Evolutionary conservation across 2,797 vertebrate species (phyloP).

Genomic region (Phalloptychus januarius): DNA sequence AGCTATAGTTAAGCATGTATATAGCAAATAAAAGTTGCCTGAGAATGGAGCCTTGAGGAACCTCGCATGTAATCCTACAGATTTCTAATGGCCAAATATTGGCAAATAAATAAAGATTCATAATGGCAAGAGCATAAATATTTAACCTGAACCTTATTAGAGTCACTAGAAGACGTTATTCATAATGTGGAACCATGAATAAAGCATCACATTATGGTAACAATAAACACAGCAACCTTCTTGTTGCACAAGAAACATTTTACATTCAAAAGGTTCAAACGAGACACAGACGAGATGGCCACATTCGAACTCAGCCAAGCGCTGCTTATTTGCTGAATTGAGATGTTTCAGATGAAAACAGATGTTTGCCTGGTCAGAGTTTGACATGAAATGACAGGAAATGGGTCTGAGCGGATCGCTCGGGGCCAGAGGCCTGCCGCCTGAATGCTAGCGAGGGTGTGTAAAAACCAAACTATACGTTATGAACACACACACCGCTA

Average conservation of each 20-base stretch:
- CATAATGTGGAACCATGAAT: too few relatives aligned
- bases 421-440: background rate
- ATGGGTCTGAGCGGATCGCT: background rate
- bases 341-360: background rate
- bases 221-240: background rate
- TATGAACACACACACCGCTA: background rate
- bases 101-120: background rate
- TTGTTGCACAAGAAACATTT: background rate
- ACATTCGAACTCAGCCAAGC: background rate
- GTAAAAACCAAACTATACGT: background rate
- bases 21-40: background rate
- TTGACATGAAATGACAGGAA: slow-evolving; percentile 10
- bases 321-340: background rate
- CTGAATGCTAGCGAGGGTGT: background rate
- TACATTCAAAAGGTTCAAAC: background rate
- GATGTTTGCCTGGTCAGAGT: slow-evolving; percentile 5
- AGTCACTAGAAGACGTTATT: background rate
- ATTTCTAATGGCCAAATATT: background rate
- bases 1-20: background rate
- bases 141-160: background rate
- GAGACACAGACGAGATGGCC: background rate
- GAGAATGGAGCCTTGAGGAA: background rate
- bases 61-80: background rate
- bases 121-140: background rate
- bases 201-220: background rate